Base-by-base conservation (phyloP, 2,888 invertebrate genomes). In the Ptilodon capucinus region DNA sequence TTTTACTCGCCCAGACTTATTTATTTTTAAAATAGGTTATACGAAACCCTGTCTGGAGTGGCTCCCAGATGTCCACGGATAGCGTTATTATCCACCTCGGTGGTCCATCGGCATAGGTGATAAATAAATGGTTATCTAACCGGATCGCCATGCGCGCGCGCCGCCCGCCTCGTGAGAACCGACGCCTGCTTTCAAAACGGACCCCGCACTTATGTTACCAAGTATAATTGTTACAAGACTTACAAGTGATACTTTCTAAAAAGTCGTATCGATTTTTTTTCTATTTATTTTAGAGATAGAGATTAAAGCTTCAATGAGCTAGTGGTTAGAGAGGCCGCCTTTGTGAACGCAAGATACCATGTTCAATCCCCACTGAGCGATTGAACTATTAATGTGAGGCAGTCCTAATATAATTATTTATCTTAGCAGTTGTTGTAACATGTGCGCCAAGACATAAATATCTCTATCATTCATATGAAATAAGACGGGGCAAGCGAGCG, bases 81-180 rank as follows among this genome's bases (percentile, higher is more conserved):
- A 38, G 41, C 57, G 54, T 47, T 46, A 59, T 64, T 57, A 60
- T 56, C 63, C 47, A 49, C 54, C 57, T 53, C 50, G 70, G 71
- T 67, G 71, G 67, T 70, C 76, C 51, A 40, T 58, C 41, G 54
- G 53, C 57, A 57, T 64, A 67, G 71, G 80, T 77, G 76, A 80
- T 82, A 80, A 80, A 81, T 81, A 79, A 72, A 64, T 63, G 58
- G 64, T 73, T 76, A 79, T 79, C 78, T 65, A 65, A 68, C 74
- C 68, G 68, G 68, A 74, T 68, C 71, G 70, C 68, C 50, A 41
- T 40, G 46, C 59, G 60, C 60, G 59, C 60, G 60, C 60, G 51
- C 60, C 62, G 59, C 64, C 62, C 66, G 55, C 58, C 59, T 65
- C 75, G 77, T 76, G 74, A 70, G 77, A 76, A 73, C 60, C 43